Percentiles rank a stretch among this genome's conserved stretches.
Conservation (phyloP, 2,797 vertebrate species). For the Sebastes elongatus region DNA sequence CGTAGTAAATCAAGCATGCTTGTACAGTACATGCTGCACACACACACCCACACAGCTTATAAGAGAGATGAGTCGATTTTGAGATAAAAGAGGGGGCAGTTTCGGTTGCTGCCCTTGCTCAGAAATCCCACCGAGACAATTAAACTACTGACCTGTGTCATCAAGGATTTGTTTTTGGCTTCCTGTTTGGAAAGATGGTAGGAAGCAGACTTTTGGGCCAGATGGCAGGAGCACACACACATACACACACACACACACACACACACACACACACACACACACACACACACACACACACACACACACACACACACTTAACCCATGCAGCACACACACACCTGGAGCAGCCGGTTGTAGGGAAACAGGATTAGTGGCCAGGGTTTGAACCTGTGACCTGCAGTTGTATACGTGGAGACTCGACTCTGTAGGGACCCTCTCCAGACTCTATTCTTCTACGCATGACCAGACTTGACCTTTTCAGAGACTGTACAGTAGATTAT, state of each 20-base stretch:
- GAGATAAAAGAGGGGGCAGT: slow-evolving; percentile 24
- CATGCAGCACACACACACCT: slow-evolving; percentile 28
- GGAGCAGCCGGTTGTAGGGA: slow-evolving; percentile 1
- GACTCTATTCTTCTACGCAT: background rate
- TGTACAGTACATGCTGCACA: background rate
- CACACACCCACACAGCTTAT: slow-evolving; percentile 5
- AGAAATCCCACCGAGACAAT: slow-evolving; percentile 55
- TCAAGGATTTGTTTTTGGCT: slow-evolving; percentile 59
- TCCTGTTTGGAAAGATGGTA: slow-evolving; percentile 59
- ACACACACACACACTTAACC: background rate
- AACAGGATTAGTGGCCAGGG: background rate
- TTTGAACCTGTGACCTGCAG: slow-evolving; percentile 28
- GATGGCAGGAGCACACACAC: slow-evolving; percentile 29
- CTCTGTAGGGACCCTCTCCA: background rate
- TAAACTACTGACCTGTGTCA: slow-evolving; percentile 54
- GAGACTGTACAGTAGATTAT: background rate
- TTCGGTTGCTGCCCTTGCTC: slow-evolving; percentile 14
- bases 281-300: background rate
- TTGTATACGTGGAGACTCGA: background rate
- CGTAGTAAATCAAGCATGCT: background rate
- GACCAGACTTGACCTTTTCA: background rate
- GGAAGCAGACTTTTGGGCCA: slow-evolving; percentile 42
- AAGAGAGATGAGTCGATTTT: slow-evolving; percentile 14
- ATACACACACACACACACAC: slow-evolving; percentile 8
- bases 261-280: slow-evolving; percentile 13